Conservation (phyloP, 2,113 vertebrate genomes). For the Oxyruncus cristatus region DNA sequence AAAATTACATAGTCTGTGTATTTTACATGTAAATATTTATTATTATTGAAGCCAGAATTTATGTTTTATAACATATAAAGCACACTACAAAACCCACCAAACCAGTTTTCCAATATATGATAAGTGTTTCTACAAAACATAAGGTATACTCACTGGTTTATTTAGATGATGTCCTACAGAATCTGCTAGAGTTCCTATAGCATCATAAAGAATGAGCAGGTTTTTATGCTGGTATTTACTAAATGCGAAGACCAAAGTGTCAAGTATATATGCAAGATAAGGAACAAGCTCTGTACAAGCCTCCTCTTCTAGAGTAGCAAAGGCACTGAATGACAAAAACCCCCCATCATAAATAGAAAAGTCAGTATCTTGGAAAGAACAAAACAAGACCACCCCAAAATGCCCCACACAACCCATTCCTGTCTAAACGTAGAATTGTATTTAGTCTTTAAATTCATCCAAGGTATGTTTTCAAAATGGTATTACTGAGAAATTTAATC, state of each 20-base stretch:
- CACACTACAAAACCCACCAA: background rate
- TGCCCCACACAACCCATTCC: background rate
- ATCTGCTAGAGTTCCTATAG: conserved; percentile 95
- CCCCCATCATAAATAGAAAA: background rate
- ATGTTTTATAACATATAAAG: background rate
- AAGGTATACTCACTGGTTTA: conserved; percentile 84
- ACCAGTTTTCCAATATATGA: background rate
- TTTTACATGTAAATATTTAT: background rate
- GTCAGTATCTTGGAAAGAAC: background rate
- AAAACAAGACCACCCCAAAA: background rate
- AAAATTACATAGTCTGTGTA: background rate
- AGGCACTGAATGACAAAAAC: conserved; percentile 83
- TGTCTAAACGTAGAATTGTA: background rate
- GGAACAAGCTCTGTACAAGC: conserved; percentile 95
- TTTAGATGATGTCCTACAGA: conserved; percentile 97
- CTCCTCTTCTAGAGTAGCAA: conserved; percentile 96
- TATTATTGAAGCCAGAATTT: background rate
- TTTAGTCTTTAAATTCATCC: background rate
- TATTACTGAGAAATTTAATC: background rate
- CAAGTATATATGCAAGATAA: conserved; percentile 92
- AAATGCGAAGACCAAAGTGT: conserved; percentile 95
- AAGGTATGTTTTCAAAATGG: background rate
- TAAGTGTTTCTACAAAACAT: background rate
- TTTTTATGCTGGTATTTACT: conserved; percentile 99
- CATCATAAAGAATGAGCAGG: conserved; percentile 95